These are phyloP conservation scores for Marisa cornuarietis DNA, from an alignment of 1,140 invertebrate species.

Conservation along the genomic window DNA sequence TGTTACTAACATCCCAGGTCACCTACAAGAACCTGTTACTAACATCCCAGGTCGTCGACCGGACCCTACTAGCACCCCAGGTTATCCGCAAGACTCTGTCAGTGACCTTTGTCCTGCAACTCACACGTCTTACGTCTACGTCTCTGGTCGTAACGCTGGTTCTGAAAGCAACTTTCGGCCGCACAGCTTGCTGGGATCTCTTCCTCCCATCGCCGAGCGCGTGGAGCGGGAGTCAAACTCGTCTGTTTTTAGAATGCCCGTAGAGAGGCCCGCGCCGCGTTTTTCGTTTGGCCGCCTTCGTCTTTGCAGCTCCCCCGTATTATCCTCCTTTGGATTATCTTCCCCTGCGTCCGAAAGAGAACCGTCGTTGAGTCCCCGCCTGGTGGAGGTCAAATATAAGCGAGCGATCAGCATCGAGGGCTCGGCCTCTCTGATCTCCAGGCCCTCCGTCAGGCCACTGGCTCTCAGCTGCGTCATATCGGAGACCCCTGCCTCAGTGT, in stretches of 20 bases:
- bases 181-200: background rate
- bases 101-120: no score
- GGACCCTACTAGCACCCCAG: no score
- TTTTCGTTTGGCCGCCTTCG: background rate
- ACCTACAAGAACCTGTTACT: background rate
- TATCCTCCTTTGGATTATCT: background rate
- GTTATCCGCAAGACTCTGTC: no score
- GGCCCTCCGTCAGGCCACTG: no score
- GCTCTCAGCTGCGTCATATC: no score
- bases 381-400: no score
- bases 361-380: no score
- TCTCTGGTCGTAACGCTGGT: background rate
- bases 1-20: no score
- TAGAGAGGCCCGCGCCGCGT: no score
- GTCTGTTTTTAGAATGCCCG: background rate
- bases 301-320: background rate
- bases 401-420: no score
- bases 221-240: constrained; percentile 12
- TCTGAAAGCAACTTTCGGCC: background rate
- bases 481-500: no score
- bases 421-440: no score
- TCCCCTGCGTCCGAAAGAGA: background rate
- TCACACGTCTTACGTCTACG: background rate
- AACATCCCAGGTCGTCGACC: background rate
- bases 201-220: constrained; percentile 20